A percentile compares a stretch with the other conserved stretches of the same genome.
Conservation (phyloP, 2,797 vertebrate species). For the Etheostoma perlongum region DNA sequence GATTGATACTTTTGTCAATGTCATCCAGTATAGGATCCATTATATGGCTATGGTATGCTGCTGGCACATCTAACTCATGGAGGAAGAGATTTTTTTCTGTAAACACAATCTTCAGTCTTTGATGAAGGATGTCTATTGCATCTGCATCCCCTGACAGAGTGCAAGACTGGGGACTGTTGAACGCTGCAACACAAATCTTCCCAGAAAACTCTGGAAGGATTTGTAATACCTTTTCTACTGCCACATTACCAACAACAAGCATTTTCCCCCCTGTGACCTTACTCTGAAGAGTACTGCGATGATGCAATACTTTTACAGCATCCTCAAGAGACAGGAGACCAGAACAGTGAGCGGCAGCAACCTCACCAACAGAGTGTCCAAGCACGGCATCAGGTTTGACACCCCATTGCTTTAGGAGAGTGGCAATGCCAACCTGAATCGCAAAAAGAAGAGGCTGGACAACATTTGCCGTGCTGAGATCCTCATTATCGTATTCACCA, state of each 20-base stretch:
- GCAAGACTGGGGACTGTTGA: conserved; percentile 89
- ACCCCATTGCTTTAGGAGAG: conserved; percentile 88
- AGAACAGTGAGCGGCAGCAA: conserved; percentile 89
- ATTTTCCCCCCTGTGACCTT: conserved; percentile 88
- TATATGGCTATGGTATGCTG: conserved; percentile 90
- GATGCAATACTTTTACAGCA: conserved; percentile 89
- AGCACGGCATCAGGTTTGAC: conserved; percentile 83
- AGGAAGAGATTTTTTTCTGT: conserved; percentile 85
- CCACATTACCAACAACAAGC: conserved; percentile 89
- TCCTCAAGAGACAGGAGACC: conserved; percentile 90
- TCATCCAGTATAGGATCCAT: conserved; percentile 88
- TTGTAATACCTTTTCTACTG: conserved; percentile 79
- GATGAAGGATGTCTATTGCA: conserved; percentile 55
- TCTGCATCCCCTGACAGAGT: conserved; percentile 87
- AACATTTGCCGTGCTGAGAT: conserved; percentile 81
- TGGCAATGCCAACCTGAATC: conserved; percentile 85
- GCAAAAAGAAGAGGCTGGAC: conserved; percentile 90
- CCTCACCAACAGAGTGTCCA: conserved; percentile 90
- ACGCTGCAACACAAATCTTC: conserved; percentile 86
- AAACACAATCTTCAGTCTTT: conserved; percentile 65
- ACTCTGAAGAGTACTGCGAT: conserved; percentile 87
- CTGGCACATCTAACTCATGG: conserved; percentile 83
- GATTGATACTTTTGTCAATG: conserved; percentile 75
- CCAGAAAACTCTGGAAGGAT: conserved; percentile 74
- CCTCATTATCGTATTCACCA: conserved; percentile 65